Evolutionary conservation across 1,140 invertebrate species (phyloP).

Genomic region (Lamellibrachia luymesi): DNA sequence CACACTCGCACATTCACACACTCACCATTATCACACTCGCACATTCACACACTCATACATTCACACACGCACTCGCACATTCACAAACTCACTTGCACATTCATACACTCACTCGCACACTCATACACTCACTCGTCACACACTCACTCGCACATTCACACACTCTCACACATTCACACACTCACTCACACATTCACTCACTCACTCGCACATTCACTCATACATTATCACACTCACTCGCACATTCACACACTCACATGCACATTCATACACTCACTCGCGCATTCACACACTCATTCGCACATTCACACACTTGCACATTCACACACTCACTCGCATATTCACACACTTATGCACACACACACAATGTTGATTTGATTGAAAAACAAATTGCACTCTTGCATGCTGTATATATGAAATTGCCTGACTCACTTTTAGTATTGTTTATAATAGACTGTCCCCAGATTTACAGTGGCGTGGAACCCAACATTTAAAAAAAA

Average conservation of each 20-base stretch:
- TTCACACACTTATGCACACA: not conserved
- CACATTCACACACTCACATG: not conserved
- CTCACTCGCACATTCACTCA: not conserved
- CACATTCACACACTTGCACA: not conserved
- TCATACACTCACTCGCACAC: not conserved
- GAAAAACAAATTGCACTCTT: not conserved
- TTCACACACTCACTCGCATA: not conserved
- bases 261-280: not conserved
- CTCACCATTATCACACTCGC: too few species aligned
- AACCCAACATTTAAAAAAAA: too few species aligned
- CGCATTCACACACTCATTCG: not conserved
- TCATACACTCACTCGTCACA: not conserved
- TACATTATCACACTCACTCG: not conserved
- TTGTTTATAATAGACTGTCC: too few species aligned
- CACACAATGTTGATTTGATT: not conserved
- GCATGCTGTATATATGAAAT: too few species aligned
- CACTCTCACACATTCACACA: not conserved
- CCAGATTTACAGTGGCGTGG: too few species aligned
- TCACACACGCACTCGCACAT: too few species aligned
- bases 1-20: too few species aligned
- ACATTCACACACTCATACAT: too few species aligned
- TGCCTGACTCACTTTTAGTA: too few species aligned
- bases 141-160: not conserved
- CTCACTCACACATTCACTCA: not conserved
- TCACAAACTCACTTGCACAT: too few species aligned